Conservation (phyloP, 2,888 invertebrate species). For the Griposia aprilina region DNA sequence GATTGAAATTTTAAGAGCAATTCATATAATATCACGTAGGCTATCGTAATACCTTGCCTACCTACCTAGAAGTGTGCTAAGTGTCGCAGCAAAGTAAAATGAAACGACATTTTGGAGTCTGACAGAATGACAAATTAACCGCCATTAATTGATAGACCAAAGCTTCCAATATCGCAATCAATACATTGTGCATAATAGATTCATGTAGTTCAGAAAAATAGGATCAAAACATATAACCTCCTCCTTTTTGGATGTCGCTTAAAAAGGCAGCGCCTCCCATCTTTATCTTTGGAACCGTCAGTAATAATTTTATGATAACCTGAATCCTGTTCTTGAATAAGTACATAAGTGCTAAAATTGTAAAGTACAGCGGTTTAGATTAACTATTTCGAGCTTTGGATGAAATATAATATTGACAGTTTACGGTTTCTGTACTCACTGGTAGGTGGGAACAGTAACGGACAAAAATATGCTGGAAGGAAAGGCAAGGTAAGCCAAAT, state of each 20-base stretch:
- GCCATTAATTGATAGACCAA: constrained; percentile 8
- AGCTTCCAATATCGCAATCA: constrained; percentile 7
- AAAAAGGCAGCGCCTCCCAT: constrained; percentile 5
- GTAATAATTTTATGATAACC: constrained; percentile 3
- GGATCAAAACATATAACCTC: no score
- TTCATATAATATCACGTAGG: constrained; percentile 4
- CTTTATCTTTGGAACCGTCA: constrained; percentile 4
- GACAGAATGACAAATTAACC: neutral
- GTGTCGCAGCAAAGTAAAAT: constrained; percentile 1
- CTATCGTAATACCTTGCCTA: constrained; percentile 14
- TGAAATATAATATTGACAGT: neutral
- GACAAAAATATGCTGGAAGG: neutral
- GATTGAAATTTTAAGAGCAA: constrained; percentile 14
- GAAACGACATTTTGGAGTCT: constrained; percentile 4
- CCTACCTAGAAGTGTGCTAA: constrained; percentile 20
- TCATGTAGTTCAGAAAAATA: neutral
- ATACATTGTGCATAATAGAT: constrained; percentile 18
- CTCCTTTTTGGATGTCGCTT: no score
- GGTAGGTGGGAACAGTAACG: neutral
- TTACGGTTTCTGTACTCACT: neutral
- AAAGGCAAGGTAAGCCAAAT: neutral
- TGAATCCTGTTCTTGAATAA: neutral
- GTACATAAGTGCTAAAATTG: neutral
- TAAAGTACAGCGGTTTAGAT: neutral
- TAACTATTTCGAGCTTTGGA: neutral